Evolutionary conservation across 2,888 invertebrate species (phyloP), one percentile per base, ranked within the genome.

Genomic region (Zygaena filipendulae): DNA sequence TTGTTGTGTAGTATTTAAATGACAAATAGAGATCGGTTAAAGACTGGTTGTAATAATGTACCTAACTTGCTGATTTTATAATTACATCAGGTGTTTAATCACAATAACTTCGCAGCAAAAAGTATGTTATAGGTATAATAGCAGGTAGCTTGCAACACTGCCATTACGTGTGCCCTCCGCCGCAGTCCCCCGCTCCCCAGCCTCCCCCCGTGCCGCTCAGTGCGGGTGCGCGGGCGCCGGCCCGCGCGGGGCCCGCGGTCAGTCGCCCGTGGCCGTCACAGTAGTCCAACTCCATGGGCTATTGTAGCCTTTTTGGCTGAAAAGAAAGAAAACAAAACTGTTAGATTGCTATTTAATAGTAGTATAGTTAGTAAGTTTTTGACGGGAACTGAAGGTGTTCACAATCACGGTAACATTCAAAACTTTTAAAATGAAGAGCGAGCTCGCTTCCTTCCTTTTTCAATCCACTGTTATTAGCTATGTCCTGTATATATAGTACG

Each of bases 221-320:
- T 59, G 64, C 51, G 62, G 64, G 41, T 52, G 72, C 64, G 72
- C 68, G 50, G 74, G 71, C 60, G 66, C 54, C 33, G 66, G 71
- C 70, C 70, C 74, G 60, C 81, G 74, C 84, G 82, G 82, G 59
- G 82, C 63, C 51, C 68, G 56, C 53, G 82, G 84, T 84, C 85
- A 85, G 83, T 85, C 85, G 20, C 85, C 85, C 37, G 84, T 82
- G 29, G 84, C 84, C 1, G 85, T 82, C 57, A 85, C 84, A 39
- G 82, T 82, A 43, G 85, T 83, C 84, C 85, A 85, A 66, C 79
- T 82, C 85, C 85, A 86, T 27, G 83, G 83, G 55, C 79, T 82
- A 57, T 69, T 74, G 75, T 84, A 84, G 50, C 74, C 74, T 58
- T 84, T 84, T 54, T 85, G 83, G 51, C 85, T 85, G 83, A 27